A percentile compares a stretch with the other conserved stretches of the same genome.
These are phyloP conservation scores for Scrobipalpa costella DNA, from an alignment of 2,888 invertebrate species.

Conservation along the genomic window DNA sequence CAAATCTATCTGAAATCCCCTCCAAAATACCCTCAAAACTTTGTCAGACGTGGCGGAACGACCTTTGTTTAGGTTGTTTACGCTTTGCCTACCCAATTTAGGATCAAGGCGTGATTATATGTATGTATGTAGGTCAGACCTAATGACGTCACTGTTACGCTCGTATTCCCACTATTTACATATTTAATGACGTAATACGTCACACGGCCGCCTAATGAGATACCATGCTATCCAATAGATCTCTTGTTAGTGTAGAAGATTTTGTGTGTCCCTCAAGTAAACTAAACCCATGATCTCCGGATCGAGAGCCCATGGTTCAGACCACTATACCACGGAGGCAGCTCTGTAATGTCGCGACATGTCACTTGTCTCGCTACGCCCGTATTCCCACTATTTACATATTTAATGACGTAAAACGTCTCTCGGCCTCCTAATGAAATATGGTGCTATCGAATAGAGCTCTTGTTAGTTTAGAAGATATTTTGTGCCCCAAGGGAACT, in stretches of 20 bases:
- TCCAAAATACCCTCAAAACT: too few species aligned
- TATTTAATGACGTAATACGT: slow-evolving; percentile 75
- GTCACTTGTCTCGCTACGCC: slow-evolving; percentile 68
- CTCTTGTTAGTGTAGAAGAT: slow-evolving; percentile 34
- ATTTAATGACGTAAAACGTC: slow-evolving; percentile 74
- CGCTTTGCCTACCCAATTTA: too few species aligned
- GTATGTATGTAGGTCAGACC: too few species aligned
- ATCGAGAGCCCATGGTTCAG: too few species aligned
- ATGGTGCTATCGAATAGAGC: slow-evolving; percentile 54
- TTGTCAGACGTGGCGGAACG: too few species aligned
- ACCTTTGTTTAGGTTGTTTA: too few species aligned
- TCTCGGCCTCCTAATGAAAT: slow-evolving; percentile 54
- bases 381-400: slow-evolving; percentile 77
- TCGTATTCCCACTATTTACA: slow-evolving; percentile 76
- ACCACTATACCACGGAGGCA: too few species aligned
- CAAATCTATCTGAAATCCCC: too few species aligned
- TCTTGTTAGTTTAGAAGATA: slow-evolving; percentile 35
- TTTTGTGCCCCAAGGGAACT: too few species aligned
- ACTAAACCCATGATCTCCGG: too few species aligned
- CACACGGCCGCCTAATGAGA: slow-evolving; percentile 54
- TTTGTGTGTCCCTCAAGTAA: too few species aligned
- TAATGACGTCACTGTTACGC: slow-evolving; percentile 67
- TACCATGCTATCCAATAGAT: slow-evolving; percentile 56
- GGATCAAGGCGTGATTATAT: too few species aligned
- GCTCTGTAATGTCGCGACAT: slow-evolving; percentile 56